Percentiles rank a stretch among this genome's conserved stretches.
phyloP scores from a whole-genome alignment of 2,888 invertebrate species.

The Apoda limacodes region DNA sequence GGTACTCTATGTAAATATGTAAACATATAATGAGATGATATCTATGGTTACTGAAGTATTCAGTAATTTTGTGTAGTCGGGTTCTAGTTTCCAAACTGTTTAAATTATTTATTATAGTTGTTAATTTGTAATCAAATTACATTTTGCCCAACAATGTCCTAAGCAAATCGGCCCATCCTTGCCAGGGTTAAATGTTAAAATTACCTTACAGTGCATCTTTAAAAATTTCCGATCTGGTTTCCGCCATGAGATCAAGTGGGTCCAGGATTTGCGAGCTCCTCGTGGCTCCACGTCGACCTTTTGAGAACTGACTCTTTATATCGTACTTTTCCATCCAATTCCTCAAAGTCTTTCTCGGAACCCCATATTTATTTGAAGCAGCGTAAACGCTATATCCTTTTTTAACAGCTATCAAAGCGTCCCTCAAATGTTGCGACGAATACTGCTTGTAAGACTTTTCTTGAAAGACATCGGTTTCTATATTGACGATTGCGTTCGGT shows the following conservation, averaged over 20 bases:
- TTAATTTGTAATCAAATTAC: too few relatives aligned
- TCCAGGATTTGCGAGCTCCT: slow-evolving; percentile 45
- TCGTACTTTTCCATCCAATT: slow-evolving; percentile 72
- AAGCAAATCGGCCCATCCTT: too few relatives aligned
- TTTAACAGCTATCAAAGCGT: slow-evolving; percentile 61
- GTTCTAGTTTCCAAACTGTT: too few relatives aligned
- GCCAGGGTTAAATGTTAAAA: not conserved
- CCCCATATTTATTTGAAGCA: slow-evolving; percentile 66
- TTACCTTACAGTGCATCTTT: slow-evolving; percentile 27
- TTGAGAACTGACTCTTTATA: slow-evolving; percentile 65
- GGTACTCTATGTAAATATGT: too few relatives aligned
- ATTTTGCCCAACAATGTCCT: too few relatives aligned
- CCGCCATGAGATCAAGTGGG: slow-evolving; percentile 49
- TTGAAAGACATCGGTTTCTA: slow-evolving; percentile 61
- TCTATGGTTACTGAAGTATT: too few relatives aligned
- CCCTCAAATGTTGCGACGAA: slow-evolving; percentile 59
- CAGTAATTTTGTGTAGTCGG: too few relatives aligned
- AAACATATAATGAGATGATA: too few relatives aligned
- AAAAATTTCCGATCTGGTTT: slow-evolving; percentile 39
- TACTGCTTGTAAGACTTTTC: slow-evolving; percentile 66
- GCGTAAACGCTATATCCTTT: slow-evolving; percentile 68
- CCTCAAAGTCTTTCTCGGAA: slow-evolving; percentile 64
- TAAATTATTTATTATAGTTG: too few relatives aligned
- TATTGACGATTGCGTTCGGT: slow-evolving; percentile 57
- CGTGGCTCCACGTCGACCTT: slow-evolving; percentile 51